Evolutionary conservation across 2,888 invertebrate genomes (phyloP).

Genomic region (Hetaerina titia): DNA sequence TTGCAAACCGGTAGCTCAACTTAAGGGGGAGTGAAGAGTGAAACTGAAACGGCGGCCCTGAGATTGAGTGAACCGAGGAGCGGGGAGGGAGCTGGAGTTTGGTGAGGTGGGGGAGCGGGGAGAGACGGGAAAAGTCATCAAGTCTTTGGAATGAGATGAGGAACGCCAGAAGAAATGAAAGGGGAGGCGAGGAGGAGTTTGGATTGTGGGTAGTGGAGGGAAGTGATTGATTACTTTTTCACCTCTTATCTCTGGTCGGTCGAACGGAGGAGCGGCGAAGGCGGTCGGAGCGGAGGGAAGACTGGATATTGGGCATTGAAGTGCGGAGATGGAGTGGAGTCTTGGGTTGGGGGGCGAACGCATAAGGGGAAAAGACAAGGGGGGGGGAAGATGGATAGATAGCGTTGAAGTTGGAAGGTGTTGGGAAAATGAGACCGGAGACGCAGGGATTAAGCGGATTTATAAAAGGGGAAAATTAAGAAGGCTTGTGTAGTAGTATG

Average conservation of each 20-base stretch:
- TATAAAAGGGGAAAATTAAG: not conserved
- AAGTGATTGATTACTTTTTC: slow-evolving; percentile 64
- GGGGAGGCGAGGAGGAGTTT: not conserved
- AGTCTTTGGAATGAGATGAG: slow-evolving; percentile 35
- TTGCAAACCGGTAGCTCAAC: not conserved
- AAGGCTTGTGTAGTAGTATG: not conserved
- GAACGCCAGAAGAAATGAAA: not conserved
- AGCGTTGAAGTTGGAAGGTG: not conserved
- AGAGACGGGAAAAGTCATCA: slow-evolving; percentile 22
- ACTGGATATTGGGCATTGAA: slow-evolving; percentile 15
- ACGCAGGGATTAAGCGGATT: slow-evolving; percentile 7
- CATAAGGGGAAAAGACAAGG: not conserved
- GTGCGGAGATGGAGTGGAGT: slow-evolving; percentile 20
- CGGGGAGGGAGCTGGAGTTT: not conserved
- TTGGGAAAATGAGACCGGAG: slow-evolving; percentile 28
- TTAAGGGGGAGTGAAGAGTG: too few relatives aligned
- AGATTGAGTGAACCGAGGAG: not conserved
- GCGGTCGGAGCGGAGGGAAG: not conserved
- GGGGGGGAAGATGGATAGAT: slow-evolving; percentile 8
- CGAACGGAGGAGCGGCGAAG: not conserved
- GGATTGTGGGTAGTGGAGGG: slow-evolving; percentile 30
- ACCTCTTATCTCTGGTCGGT: slow-evolving; percentile 21
- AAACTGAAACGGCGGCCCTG: not conserved
- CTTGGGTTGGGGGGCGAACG: not conserved
- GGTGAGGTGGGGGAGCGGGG: not conserved